Evolutionary conservation across 2,888 invertebrate genomes (phyloP), one percentile per base, ranked within the genome.

Genomic region (Epirrhoe tristata): DNA sequence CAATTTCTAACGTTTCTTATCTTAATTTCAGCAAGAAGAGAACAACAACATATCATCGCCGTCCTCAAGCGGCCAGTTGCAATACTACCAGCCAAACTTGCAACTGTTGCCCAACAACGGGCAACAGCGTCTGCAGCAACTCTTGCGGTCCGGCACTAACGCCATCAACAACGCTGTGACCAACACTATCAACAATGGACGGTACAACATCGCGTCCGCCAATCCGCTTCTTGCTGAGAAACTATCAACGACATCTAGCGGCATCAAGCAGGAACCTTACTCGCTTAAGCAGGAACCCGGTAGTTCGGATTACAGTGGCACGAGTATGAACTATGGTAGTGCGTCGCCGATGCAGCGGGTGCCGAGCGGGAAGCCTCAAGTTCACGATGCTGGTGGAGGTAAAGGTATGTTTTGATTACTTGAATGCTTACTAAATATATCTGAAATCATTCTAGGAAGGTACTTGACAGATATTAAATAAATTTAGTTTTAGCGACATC

Each of bases 181-280:
- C n/a, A 91, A 86, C 70, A 91, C 87, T 55, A 94, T 93, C 70
- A 94, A 94, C 79, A 94, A 94, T 80, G 95, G 95, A 77, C 91
- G 96, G 84, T 96, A 96, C 85, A 97, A 97, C 75, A 97, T 98
- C 73, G 97, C 97, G 34, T 97, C 97, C 10, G 96, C 97, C 55
- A 98, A 98, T 89, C 98, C 98, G 14, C 89, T 98, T 74, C 94
- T 98, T 70, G 98, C 98, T 76, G 98, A 98, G 94, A 96, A 96
- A 85, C 88, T 95, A 74, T 95, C 98, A 81, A 97, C 98, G 87
- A 96, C 97, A 94, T 95, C 94, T 89, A 92, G 94, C 89, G 89
- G 94, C 84, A 90, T 94, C 89, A 93, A 94, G 90, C 93, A 94
- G 71, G 93, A 94, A 79, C 94, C 94, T 8, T 24, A 24, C 24